These are phyloP conservation scores for Drosophila sproati DNA, from an alignment of 1,140 invertebrate species.

Conservation along the genomic window DNA sequence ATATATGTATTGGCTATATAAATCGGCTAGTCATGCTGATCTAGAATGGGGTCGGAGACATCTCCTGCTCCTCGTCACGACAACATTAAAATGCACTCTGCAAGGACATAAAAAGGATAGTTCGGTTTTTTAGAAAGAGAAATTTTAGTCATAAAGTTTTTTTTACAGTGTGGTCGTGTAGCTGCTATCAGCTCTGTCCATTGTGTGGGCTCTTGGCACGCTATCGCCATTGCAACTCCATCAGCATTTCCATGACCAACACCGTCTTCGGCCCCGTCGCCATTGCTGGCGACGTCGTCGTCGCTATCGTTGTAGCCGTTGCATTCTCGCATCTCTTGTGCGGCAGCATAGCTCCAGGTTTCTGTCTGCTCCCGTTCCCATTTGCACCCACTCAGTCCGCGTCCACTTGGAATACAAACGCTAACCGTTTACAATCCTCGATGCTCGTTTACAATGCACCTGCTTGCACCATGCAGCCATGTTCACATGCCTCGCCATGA, in stretches of 20 bases:
- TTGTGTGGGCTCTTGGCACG: constrained; percentile 63
- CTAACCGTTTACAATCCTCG: constrained; percentile 56
- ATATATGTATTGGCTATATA: too few relatives aligned
- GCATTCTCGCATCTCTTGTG: constrained; percentile 23
- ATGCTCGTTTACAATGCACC: constrained; percentile 32
- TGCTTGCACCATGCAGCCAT: constrained; percentile 21
- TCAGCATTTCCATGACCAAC: constrained; percentile 1
- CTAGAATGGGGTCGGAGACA: too few relatives aligned
- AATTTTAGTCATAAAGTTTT: neutral
- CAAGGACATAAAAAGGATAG: too few relatives aligned
- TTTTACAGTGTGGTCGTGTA: constrained; percentile 7
- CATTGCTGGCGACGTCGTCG: constrained; percentile 21
- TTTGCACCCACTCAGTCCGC: neutral
- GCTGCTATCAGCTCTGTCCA: constrained; percentile 49
- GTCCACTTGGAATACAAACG: constrained; percentile 61
- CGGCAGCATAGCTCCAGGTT: constrained; percentile 4
- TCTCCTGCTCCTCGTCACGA: too few relatives aligned
- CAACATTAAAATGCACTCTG: too few relatives aligned
- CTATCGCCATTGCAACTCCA: constrained; percentile 33
- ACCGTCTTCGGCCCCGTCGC: constrained; percentile 1
- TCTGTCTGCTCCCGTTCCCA: neutral
- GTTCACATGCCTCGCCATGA: constrained; percentile 21
- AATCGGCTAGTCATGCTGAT: too few relatives aligned
- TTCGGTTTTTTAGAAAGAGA: too few relatives aligned
- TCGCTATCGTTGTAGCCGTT: neutral